Percentiles rank a stretch among this genome's conserved stretches.
These are phyloP conservation scores for Dasyornis broadbenti DNA, from an alignment of 2,113 vertebrate species.

Conservation along the genomic window DNA sequence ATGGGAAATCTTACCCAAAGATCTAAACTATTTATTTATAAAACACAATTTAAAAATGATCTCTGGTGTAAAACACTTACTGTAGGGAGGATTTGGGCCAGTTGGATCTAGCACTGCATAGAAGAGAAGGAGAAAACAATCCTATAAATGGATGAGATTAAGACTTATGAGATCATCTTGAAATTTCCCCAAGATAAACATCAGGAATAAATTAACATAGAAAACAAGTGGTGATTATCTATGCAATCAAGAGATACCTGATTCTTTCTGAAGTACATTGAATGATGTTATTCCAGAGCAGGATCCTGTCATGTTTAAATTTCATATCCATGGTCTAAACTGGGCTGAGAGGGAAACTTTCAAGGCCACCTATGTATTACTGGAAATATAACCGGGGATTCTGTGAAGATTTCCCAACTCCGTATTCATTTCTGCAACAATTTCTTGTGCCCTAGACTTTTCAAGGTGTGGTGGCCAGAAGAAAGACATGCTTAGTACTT, in stretches of 20 bases:
- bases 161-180: slow-evolving; percentile 27
- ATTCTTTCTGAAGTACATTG: background rate
- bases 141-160: slow-evolving; percentile 40
- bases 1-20: background rate
- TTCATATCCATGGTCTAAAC: background rate
- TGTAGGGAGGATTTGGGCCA: background rate
- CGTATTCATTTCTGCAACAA: background rate
- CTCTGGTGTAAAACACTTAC: slow-evolving; percentile 20
- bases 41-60: background rate
- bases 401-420: background rate
- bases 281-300: background rate
- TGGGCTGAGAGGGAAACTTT: background rate
- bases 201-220: background rate
- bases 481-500: background rate
- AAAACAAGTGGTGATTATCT: background rate
- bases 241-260: background rate
- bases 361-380: background rate
- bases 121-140: background rate
- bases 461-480: background rate
- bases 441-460: background rate
- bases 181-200: slow-evolving; percentile 40
- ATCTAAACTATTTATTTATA: slow-evolving; percentile 39
- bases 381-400: background rate
- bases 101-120: background rate
- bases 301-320: background rate